Evolutionary conservation across 2,113 vertebrate genomes (phyloP), one percentile per base, ranked within the genome.

Genomic region (Platysteira castanea): DNA sequence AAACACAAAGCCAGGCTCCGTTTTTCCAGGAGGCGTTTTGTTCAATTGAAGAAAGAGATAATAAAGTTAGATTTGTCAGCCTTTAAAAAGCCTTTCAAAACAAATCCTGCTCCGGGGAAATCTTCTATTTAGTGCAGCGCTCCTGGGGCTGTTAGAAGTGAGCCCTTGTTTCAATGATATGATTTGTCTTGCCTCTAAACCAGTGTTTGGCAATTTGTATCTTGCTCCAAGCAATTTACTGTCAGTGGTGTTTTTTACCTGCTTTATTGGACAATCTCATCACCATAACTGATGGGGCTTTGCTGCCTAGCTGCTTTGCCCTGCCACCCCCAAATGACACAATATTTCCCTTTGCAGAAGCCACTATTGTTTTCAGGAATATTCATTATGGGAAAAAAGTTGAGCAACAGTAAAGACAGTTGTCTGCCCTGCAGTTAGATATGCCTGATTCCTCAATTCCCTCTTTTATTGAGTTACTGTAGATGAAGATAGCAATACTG

Each of bases 1-100:
- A 86, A 94, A 87, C 35, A 81, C 49, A 78, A 71, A 93, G 49
- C 47, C 5, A 1, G 9, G 50, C 17, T 77, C 73, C 54, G 59
- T 67, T 95, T 77, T 94, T 92, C 95, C 70, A 83, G 81, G 60
- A 88, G 84, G 68, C 3, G 0, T 89, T 96, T 84, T 84, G 87
- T 91, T 91, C 89, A 75, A 35, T 1, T 85, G 70, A 90, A 93
- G 79, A 69, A 87, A 80, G 82, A 95, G 70, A 91, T 88, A 93
- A 96, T 78, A 76, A 86, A 95, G 89, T 92, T 94, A 93, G 69
- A 90, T 95, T 86, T 95, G 95, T 94, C 90, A 91, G 74, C 56
- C 78, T 91, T 95, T 92, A 91, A 94, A 86, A 92, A 94, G 84
- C 82, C 79, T 83, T 96, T 95, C 84, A 93, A 92, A 94, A 95